Percentiles rank a stretch among this genome's conserved stretches.
Evolutionary conservation across 1,140 invertebrate species (phyloP).

Genomic region (Leptinotarsa undecemlineata): DNA sequence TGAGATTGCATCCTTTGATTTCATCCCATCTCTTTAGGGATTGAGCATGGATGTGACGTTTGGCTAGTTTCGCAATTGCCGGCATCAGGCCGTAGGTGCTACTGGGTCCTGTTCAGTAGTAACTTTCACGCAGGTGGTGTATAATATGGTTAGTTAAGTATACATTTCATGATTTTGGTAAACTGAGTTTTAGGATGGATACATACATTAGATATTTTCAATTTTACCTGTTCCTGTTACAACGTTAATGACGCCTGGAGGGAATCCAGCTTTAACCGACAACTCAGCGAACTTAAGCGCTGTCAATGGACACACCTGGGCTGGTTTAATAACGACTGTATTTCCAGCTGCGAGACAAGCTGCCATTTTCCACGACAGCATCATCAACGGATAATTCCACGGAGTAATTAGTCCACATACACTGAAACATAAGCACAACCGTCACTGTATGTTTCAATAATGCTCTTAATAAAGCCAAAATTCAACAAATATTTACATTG

Average conservation of each 20-base stretch:
- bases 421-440: conserved; percentile 51
- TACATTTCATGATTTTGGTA: too few species aligned
- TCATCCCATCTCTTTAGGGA: too few species aligned
- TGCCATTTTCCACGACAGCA: conserved; percentile 98
- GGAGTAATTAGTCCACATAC: conserved; percentile 95
- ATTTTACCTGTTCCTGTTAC: conserved; percentile 75
- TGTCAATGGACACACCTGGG: conserved; percentile 89
- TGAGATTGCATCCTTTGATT: too few species aligned
- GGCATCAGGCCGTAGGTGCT: too few species aligned
- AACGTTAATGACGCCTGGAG: conserved; percentile 93
- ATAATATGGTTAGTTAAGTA: neutral
- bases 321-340: conserved; percentile 91
- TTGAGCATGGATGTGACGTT: too few species aligned
- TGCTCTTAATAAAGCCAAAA: too few species aligned
- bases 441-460: too few species aligned
- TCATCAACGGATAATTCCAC: conserved; percentile 97
- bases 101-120: neutral
- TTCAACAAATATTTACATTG: too few species aligned
- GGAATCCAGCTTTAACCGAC: conserved; percentile 83
- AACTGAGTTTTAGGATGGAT: too few species aligned
- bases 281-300: conserved; percentile 94
- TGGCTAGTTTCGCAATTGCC: too few species aligned
- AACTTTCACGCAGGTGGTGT: neutral
- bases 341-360: conserved; percentile 94
- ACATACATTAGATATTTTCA: too few species aligned